Evolutionary conservation across 2,113 vertebrate genomes (phyloP).

Genomic region (Psilopogon haemacephalus): DNA sequence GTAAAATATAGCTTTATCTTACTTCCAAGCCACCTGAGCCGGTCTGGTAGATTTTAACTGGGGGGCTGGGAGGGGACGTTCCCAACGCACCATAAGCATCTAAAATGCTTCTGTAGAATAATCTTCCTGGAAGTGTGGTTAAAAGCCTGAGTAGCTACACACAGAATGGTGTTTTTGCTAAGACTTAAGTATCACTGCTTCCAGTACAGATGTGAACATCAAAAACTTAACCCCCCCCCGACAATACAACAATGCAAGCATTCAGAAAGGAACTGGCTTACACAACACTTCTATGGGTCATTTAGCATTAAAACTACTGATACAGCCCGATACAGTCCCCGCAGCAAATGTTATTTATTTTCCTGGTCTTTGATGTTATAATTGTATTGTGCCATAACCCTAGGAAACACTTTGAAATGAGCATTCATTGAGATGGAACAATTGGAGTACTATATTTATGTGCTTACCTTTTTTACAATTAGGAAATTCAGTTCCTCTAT

Average conservation of each 20-base stretch:
- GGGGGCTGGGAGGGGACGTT: no score
- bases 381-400: neutral
- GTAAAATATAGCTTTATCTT: no score
- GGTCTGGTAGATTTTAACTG: no score
- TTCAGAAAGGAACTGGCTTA: neutral
- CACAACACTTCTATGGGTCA: neutral
- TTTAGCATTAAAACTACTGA: neutral
- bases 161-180: neutral
- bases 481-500: slow-evolving; percentile 36
- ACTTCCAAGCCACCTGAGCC: no score
- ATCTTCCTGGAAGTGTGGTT: neutral
- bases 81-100: neutral
- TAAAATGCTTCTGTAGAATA: neutral
- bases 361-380: neutral
- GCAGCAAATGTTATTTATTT: neutral
- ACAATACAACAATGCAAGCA: neutral
- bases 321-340: neutral
- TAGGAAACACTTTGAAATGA: neutral
- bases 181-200: neutral
- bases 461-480: slow-evolving; percentile 43
- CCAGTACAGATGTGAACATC: neutral
- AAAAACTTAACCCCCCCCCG: neutral
- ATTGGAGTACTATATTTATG: neutral
- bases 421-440: neutral
- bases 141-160: neutral